phyloP scores from a whole-genome alignment of 2,888 invertebrate species.

The Xanthia togata region DNA sequence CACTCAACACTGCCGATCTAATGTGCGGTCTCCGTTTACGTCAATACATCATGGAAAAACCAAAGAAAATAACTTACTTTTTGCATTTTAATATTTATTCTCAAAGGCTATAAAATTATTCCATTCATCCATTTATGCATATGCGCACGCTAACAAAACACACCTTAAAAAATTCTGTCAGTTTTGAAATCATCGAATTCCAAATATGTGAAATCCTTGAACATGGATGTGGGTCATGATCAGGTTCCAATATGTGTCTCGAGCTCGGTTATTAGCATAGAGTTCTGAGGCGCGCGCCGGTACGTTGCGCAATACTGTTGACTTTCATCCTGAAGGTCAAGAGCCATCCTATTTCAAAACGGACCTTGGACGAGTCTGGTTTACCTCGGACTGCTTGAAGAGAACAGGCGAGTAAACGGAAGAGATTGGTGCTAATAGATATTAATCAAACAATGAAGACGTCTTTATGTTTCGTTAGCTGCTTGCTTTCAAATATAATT shows the following conservation, averaged over 20 bases:
- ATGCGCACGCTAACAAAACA: constrained; percentile 80
- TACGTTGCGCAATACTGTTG: constrained; percentile 88
- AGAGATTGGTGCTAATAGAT: constrained; percentile 85
- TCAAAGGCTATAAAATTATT: constrained; percentile 64
- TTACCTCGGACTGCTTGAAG: constrained; percentile 84
- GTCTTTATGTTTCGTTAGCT: constrained; percentile 71
- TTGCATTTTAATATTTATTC: constrained; percentile 43
- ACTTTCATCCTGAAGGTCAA: constrained; percentile 91
- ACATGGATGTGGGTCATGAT: constrained; percentile 89
- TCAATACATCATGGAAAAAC: constrained; percentile 69
- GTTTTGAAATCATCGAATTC: constrained; percentile 89
- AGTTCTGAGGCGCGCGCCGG: constrained; percentile 83
- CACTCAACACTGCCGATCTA: constrained; percentile 68
- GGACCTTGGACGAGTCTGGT: constrained; percentile 88
- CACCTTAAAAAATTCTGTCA: constrained; percentile 83
- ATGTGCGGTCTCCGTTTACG: constrained; percentile 64
- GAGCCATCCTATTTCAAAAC: constrained; percentile 90
- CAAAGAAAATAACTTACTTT: constrained; percentile 68
- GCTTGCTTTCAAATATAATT: constrained; percentile 70
- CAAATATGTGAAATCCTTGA: constrained; percentile 90
- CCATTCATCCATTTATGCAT: constrained; percentile 74
- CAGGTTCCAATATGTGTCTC: constrained; percentile 88
- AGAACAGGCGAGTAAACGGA: constrained; percentile 85
- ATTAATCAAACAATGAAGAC: constrained; percentile 80
- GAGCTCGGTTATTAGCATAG: constrained; percentile 88